phyloP scores from a whole-genome alignment of 1,140 invertebrate species.

The Ceratosolen fusciceps region DNA sequence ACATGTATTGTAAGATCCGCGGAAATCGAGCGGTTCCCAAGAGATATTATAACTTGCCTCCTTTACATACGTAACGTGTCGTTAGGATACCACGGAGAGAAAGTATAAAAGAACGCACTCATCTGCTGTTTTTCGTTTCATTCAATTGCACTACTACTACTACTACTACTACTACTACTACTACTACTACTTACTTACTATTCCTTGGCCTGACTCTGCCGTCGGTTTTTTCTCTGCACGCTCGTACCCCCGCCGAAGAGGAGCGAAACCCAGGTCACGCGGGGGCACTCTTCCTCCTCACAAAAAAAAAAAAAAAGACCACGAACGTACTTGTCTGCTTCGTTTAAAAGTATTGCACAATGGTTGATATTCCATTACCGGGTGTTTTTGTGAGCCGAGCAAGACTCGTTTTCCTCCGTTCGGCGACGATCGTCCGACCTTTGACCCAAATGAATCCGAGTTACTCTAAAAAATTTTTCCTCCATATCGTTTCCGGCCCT shows the following conservation, averaged over 20 bases:
- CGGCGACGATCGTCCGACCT: background rate
- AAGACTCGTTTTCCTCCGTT: background rate
- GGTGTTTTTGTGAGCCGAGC: slow-evolving; percentile 5
- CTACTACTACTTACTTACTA: too few relatives aligned
- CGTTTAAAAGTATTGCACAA: background rate
- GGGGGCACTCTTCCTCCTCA: background rate
- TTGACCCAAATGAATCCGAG: background rate
- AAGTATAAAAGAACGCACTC: background rate
- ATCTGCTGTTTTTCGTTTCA: background rate
- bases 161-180: too few relatives aligned
- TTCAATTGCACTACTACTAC: too few relatives aligned
- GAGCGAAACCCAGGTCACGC: background rate
- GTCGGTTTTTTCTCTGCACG: background rate
- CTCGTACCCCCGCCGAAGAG: background rate
- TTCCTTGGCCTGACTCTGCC: background rate
- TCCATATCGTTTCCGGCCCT: background rate
- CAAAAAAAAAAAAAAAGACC: too few relatives aligned
- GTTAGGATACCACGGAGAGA: background rate
- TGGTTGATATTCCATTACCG: slow-evolving; percentile 2
- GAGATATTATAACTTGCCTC: background rate
- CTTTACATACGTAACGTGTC: too few relatives aligned
- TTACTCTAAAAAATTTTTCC: background rate
- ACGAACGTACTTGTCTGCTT: background rate
- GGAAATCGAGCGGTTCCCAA: slow-evolving; percentile 7
- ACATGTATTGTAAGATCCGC: background rate